phyloP scores from a whole-genome alignment of 2,888 invertebrate species.

The Apomyelois bistriatella region DNA sequence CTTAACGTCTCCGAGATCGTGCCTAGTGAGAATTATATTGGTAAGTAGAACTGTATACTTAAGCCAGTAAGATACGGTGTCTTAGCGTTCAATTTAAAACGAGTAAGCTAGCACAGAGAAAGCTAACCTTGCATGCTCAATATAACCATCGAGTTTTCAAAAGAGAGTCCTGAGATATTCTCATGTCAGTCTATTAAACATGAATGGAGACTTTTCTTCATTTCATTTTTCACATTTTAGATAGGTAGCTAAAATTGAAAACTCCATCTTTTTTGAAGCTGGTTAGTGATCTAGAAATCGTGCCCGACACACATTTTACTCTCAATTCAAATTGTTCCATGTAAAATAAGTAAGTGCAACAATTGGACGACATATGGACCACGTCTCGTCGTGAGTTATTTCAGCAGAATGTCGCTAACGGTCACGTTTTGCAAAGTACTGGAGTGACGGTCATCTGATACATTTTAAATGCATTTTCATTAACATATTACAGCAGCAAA shows the following conservation, averaged over 20 bases:
- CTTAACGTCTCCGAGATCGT: conserved; percentile 91
- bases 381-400: conserved; percentile 6
- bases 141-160: too few relatives aligned
- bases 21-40: conserved; percentile 90
- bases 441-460: conserved; percentile 3
- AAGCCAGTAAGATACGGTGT: background rate
- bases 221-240: too few relatives aligned
- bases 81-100: too few relatives aligned
- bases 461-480: too few relatives aligned
- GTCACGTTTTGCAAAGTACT: conserved; percentile 1
- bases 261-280: background rate
- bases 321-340: background rate
- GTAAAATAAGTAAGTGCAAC: background rate
- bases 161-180: too few relatives aligned
- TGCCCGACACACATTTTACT: background rate
- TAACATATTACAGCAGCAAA: too few relatives aligned
- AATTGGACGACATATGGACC: background rate
- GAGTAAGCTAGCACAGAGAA: too few relatives aligned
- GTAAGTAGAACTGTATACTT: conserved; percentile 71
- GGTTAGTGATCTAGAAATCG: background rate
- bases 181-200: too few relatives aligned
- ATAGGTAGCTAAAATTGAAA: too few relatives aligned
- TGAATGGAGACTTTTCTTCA: too few relatives aligned
- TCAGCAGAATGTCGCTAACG: background rate
- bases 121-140: too few relatives aligned